phyloP scores from a whole-genome alignment of 2,888 invertebrate species.

The Zaprionus lineosus region DNA sequence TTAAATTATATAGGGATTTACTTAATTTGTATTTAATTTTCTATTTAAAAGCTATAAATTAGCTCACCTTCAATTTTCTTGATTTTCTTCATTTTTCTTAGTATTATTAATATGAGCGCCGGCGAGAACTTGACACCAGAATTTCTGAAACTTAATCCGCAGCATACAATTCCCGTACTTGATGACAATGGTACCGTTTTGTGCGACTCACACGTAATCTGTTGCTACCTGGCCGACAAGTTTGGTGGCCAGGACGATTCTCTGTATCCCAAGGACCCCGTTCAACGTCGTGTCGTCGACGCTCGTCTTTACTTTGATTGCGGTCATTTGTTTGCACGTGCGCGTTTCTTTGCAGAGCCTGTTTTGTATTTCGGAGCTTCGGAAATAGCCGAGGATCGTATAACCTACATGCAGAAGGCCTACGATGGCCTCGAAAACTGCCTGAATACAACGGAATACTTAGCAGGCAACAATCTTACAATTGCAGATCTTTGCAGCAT shows the following conservation, averaged over 20 bases:
- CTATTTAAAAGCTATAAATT: no score
- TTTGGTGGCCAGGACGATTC: slow-evolving; percentile 82
- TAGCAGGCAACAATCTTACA: slow-evolving; percentile 82
- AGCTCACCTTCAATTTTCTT: no score
- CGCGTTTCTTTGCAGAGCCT: slow-evolving; percentile 80
- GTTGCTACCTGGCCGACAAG: slow-evolving; percentile 84
- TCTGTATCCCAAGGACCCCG: slow-evolving; percentile 85
- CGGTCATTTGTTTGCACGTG: slow-evolving; percentile 79
- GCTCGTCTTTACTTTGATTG: slow-evolving; percentile 80
- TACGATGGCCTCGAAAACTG: slow-evolving; percentile 83
- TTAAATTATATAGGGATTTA: no score
- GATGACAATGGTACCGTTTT: slow-evolving; percentile 80
- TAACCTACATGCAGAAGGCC: slow-evolving; percentile 82
- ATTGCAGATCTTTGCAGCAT: slow-evolving; percentile 84
- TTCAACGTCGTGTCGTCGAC: slow-evolving; percentile 83
- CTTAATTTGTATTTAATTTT: no score
- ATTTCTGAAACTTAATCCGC: slow-evolving; percentile 84
- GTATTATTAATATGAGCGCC: slow-evolving; percentile 75
- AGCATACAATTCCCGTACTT: slow-evolving; percentile 83
- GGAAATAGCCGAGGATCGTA: slow-evolving; percentile 81
- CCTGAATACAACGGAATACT: slow-evolving; percentile 59
- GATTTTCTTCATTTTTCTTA: no score
- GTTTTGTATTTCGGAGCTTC: slow-evolving; percentile 81
- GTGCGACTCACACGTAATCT: slow-evolving; percentile 84
- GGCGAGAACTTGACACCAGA: slow-evolving; percentile 79